A percentile compares a stretch with the other conserved stretches of the same genome.
phyloP scores from a whole-genome alignment of 1,140 invertebrate genomes.

The Callitettix versicolor region DNA sequence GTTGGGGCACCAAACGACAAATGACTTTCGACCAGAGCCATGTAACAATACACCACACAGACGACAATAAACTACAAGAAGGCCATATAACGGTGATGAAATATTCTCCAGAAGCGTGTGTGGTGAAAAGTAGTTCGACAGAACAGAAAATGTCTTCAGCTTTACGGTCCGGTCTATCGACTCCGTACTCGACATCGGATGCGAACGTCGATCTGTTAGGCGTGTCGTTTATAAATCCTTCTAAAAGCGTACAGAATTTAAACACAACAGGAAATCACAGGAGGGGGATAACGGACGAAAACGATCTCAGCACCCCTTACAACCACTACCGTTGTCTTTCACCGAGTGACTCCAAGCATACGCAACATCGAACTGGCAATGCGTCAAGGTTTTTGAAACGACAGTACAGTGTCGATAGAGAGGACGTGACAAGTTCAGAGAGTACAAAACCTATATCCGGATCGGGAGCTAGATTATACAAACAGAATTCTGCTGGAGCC shows the following conservation, averaged over 20 bases:
- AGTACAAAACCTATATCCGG: slow-evolving; percentile 16
- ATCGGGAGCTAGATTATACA: slow-evolving; percentile 37
- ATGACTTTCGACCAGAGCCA: slow-evolving; percentile 21
- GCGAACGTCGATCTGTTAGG: slow-evolving; percentile 26
- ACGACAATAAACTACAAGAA: slow-evolving; percentile 6
- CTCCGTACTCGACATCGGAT: slow-evolving; percentile 21
- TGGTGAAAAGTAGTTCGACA: slow-evolving; percentile 9
- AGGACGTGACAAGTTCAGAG: slow-evolving; percentile 38
- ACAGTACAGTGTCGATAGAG: slow-evolving; percentile 58
- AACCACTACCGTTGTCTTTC: slow-evolving; percentile 59
- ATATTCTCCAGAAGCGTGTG: slow-evolving; percentile 2
- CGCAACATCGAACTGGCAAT: slow-evolving; percentile 27
- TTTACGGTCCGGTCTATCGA: slow-evolving; percentile 8
- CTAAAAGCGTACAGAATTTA: slow-evolving; percentile 23
- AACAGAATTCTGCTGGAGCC: slow-evolving; percentile 59
- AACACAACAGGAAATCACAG: slow-evolving; percentile 22
- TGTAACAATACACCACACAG: slow-evolving; percentile 3
- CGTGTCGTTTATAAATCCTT: slow-evolving; percentile 30
- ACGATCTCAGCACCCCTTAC: slow-evolving; percentile 58
- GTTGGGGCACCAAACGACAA: slow-evolving; percentile 18
- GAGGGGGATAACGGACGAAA: slow-evolving; percentile 34
- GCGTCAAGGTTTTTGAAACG: slow-evolving; percentile 37
- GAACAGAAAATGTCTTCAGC: slow-evolving; percentile 9
- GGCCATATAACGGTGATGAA: slow-evolving; percentile 6
- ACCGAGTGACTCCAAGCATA: slow-evolving; percentile 45